Conservation (phyloP, 2,888 invertebrate species). For the Agrilus biguttatus region DNA sequence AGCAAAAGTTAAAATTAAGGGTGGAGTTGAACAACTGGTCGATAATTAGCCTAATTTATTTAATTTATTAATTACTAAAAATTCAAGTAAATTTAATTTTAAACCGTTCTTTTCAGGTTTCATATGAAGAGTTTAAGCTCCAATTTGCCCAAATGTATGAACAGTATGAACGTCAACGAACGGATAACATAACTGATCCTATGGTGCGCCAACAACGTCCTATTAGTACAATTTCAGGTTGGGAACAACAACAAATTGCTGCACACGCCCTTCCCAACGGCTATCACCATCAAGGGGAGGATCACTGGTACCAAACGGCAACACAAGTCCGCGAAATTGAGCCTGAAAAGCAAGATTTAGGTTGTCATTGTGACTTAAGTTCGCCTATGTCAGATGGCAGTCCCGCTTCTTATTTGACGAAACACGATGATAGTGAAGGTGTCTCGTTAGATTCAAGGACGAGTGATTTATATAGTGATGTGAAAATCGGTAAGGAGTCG, state of each 20-base stretch:
- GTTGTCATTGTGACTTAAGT: conserved; percentile 32
- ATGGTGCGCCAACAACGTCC: conserved; percentile 84
- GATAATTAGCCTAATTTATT: too few relatives aligned
- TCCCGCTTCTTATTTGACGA: conserved; percentile 32
- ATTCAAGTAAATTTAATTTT: too few relatives aligned
- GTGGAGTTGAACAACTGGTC: too few relatives aligned
- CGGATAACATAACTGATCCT: conserved; percentile 91
- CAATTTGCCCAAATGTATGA: conserved; percentile 97
- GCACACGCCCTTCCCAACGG: conserved; percentile 24
- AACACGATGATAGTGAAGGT: conserved; percentile 35
- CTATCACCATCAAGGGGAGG: conserved; percentile 20
- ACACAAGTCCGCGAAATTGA: conserved; percentile 21
- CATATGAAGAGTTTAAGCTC: conserved; percentile 94
- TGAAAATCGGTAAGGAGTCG: conserved; percentile 43
- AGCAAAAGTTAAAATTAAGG: too few relatives aligned
- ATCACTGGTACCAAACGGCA: conserved; percentile 21
- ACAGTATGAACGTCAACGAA: conserved; percentile 84
- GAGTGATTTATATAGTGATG: conserved; percentile 46
- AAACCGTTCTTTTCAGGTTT: conserved; percentile 48
- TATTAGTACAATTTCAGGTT: conserved; percentile 91
- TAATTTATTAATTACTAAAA: too few relatives aligned
- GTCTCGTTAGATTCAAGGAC: conserved; percentile 38
- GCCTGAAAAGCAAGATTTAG: conserved; percentile 24
- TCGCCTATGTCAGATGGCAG: conserved; percentile 35
- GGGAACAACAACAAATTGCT: conserved; percentile 52